A percentile compares a stretch with the other conserved stretches of the same genome.
Conservation (phyloP, 2,113 vertebrate species). For the Lagopus muta region DNA sequence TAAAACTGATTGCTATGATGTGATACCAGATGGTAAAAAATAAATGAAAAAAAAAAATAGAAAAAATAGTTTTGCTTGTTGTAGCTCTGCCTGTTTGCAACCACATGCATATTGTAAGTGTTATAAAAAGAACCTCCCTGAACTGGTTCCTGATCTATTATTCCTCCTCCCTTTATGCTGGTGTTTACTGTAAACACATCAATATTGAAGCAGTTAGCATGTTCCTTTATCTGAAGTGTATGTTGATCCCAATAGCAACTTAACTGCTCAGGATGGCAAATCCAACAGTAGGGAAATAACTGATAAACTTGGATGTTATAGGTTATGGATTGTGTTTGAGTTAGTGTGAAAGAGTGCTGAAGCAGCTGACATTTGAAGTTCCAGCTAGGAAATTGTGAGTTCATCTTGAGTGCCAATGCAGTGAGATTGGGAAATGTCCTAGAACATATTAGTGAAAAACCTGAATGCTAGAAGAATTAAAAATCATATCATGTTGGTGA, state of each 20-base stretch:
- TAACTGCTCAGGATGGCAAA: slow-evolving; percentile 27
- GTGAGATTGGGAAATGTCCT: background rate
- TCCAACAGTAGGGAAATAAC: slow-evolving; percentile 9
- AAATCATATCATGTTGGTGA: background rate
- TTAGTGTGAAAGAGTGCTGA: background rate
- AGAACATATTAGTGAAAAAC: background rate
- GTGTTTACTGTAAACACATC: slow-evolving; percentile 66
- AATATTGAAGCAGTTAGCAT: slow-evolving; percentile 53
- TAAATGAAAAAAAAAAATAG: background rate
- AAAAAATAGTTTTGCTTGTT: background rate
- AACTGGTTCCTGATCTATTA: slow-evolving; percentile 55
- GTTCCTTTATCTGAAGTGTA: slow-evolving; percentile 24
- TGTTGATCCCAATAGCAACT: background rate
- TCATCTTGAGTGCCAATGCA: background rate
- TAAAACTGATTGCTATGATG: background rate
- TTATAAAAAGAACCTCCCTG: slow-evolving; percentile 66
- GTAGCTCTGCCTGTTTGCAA: slow-evolving; percentile 12
- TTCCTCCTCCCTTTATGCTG: slow-evolving; percentile 2
- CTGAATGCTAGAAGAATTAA: background rate
- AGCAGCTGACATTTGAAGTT: background rate
- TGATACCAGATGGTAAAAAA: background rate
- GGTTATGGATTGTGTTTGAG: slow-evolving; percentile 24
- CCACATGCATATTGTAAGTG: background rate
- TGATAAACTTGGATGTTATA: slow-evolving; percentile 9
- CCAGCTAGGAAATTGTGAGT: background rate